These are phyloP conservation scores for Arctopsyche grandis DNA, from an alignment of 1,140 invertebrate species.

Conservation along the genomic window DNA sequence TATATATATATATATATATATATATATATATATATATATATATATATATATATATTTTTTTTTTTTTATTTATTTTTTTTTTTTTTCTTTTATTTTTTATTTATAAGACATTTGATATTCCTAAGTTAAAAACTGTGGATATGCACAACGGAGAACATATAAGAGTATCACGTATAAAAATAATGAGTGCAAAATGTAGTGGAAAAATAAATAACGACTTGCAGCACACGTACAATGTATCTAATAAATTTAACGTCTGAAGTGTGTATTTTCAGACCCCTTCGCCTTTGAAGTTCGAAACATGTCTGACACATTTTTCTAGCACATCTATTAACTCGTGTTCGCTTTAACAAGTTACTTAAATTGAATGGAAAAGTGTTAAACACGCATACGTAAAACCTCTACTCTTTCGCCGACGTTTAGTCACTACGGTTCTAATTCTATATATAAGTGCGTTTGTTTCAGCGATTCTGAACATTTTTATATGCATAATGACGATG, in stretches of 20 bases:
- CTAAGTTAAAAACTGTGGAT: no score
- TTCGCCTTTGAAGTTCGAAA: constrained; percentile 1
- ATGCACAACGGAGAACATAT: no score
- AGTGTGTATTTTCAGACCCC: constrained; percentile 7
- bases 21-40: no score
- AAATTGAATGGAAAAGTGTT: background rate
- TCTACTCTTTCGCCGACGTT: background rate
- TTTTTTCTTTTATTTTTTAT: no score
- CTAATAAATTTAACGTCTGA: background rate
- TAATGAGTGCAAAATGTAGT: no score
- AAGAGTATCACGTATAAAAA: no score
- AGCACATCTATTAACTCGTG: background rate
- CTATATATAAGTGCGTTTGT: background rate
- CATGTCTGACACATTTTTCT: constrained; percentile 4
- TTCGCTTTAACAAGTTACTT: background rate
- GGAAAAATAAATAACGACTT: background rate
- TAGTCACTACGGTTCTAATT: background rate
- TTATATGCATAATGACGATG: no score
- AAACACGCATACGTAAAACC: background rate
- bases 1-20: no score
- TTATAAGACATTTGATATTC: no score
- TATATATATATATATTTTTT: no score
- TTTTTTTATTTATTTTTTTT: no score
- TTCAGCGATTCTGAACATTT: no score
- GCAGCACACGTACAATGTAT: background rate